Base-by-base conservation (phyloP, 2,888 invertebrate genomes). In the Acrobeloides nanus region DNA sequence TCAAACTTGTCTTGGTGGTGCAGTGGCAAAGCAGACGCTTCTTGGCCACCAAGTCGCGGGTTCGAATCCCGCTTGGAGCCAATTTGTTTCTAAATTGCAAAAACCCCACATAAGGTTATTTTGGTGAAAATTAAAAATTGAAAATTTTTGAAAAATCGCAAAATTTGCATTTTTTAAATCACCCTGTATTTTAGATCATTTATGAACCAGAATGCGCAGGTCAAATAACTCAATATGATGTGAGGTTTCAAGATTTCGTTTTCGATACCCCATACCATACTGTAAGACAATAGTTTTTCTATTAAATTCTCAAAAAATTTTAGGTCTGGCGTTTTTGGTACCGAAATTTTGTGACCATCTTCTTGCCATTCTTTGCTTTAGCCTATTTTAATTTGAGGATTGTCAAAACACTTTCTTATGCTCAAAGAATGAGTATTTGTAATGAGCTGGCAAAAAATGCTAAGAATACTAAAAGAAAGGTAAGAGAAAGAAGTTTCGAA, bases 361-460 rank as follows among this genome's bases (percentile, higher is more conserved):
- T 70, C 51, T 62, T 65, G 10, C 70, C 70, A 5, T 70, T 70
- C 55, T 62, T 67, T 50, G 64, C 66, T 34, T 57, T 70, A 10
- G 50, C 59, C 48, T 60, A 55, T 27, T 48, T 68, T 25, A 69
- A 70, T 44, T 54, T 63, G 25, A 49, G 61, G 7, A 70, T 70
- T 20, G 65, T 70, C 7, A 38, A 46, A 15, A 50, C 55, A 57
- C 45, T 62, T 23, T 29, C 58, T 12, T 55, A 49, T 24, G 45
- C 51, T 24, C 52, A 59, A 29, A 59, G 44, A 24, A 37, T 45
- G 34, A 52, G 46, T 38, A n/a, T n/a, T n/a, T 52, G 53, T 21
- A 53, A 33, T 10, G 45, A 53, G 17, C 27, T 52, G 20, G 15
- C 38, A 15, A 38, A 51, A 20, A 51, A 50, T 24, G 21, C 38